Evolutionary conservation across 2,888 invertebrate species (phyloP).

Genomic region (Ganaspis brasiliensis): DNA sequence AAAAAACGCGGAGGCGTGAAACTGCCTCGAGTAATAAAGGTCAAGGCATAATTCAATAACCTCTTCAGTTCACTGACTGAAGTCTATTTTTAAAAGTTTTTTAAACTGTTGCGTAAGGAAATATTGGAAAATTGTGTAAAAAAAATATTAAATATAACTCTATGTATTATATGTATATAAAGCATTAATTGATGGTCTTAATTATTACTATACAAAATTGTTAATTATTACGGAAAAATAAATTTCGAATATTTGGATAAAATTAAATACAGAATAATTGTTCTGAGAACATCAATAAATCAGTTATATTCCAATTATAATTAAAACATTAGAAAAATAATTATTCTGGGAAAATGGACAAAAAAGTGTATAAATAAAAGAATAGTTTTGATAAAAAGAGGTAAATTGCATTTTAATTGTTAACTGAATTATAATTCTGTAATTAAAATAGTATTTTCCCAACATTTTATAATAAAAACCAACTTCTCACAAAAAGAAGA

Average conservation of each 20-base stretch:
- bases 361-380: slow-evolving; percentile 9
- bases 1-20: slow-evolving; percentile 2
- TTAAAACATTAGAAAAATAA: slow-evolving; percentile 4
- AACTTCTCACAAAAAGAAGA: neutral
- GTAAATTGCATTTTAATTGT: slow-evolving; percentile 17
- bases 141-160: too few species aligned
- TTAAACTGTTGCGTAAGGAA: neutral
- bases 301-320: too few species aligned
- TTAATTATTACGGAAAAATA: too few species aligned
- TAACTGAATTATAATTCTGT: neutral
- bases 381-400: neutral
- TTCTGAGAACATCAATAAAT: too few species aligned
- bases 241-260: too few species aligned
- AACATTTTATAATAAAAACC: neutral
- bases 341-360: neutral
- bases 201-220: too few species aligned
- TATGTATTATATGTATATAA: too few species aligned
- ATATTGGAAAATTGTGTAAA: too few species aligned
- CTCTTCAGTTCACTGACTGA: slow-evolving; percentile 3
- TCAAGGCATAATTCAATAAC: slow-evolving; percentile 15
- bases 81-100: neutral
- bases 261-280: too few species aligned
- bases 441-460: slow-evolving; percentile 2
- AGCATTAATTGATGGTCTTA: too few species aligned
- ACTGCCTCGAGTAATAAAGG: neutral